Evolutionary conservation across 2,888 invertebrate species (phyloP).

Genomic region (Xanthia icteritia): DNA sequence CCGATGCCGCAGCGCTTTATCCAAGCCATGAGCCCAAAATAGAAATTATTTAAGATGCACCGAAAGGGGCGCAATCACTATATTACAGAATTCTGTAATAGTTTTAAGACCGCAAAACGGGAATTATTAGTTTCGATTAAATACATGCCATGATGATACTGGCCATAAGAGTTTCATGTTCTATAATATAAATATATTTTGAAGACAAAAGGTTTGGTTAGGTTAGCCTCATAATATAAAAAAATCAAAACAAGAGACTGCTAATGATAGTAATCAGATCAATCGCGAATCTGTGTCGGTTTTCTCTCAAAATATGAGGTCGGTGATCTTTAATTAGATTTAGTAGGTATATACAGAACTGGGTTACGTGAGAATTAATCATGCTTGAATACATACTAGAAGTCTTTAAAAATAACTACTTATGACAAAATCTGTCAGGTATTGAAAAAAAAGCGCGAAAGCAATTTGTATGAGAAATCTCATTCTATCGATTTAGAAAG

Average conservation of each 20-base stretch:
- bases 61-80: too few species aligned
- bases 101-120: too few species aligned
- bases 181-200: background rate
- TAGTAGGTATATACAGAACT: background rate
- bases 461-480: background rate
- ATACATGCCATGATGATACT: background rate
- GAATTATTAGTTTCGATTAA: too few species aligned
- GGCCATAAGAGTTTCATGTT: background rate
- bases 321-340: slow-evolving; percentile 1
- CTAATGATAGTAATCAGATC: slow-evolving; percentile 17
- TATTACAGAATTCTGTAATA: too few species aligned
- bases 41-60: too few species aligned
- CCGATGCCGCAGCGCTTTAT: too few species aligned
- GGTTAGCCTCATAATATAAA: background rate
- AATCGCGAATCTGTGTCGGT: slow-evolving; percentile 24
- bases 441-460: background rate
- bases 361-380: background rate
- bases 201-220: background rate
- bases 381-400: background rate
- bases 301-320: background rate
- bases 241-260: background rate
- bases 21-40: too few species aligned
- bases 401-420: background rate
- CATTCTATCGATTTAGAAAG: background rate
- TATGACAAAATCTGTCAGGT: background rate